Percentiles rank a stretch among this genome's conserved stretches.
Conservation (phyloP, 2,888 invertebrate genomes). For the Thecophora atra region DNA sequence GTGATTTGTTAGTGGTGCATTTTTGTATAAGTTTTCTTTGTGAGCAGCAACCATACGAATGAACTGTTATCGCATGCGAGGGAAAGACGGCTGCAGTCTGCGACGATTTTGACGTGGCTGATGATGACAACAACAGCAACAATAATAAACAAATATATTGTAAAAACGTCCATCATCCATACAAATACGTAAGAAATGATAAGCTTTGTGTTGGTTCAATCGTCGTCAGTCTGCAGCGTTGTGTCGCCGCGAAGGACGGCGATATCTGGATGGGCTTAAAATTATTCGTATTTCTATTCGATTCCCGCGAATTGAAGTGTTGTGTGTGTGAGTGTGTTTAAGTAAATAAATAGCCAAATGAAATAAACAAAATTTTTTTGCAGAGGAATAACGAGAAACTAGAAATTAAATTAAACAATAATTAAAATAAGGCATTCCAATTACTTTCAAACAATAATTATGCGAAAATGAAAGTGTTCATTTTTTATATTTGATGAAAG, state of each 20-base stretch:
- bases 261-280: not conserved
- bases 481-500: too few relatives aligned
- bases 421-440: too few relatives aligned
- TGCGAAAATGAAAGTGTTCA: too few relatives aligned
- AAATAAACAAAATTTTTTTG: too few relatives aligned
- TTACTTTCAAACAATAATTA: too few relatives aligned
- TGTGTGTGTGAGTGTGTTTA: not conserved
- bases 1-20: not conserved
- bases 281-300: not conserved
- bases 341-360: not conserved
- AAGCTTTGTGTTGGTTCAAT: slow-evolving; percentile 30
- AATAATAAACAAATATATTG: not conserved
- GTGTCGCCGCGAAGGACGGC: slow-evolving; percentile 9
- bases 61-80: not conserved
- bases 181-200: not conserved
- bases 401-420: too few relatives aligned
- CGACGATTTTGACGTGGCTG: slow-evolving; percentile 44
- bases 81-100: not conserved
- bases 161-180: not conserved
- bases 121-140: slow-evolving; percentile 13
- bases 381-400: too few relatives aligned
- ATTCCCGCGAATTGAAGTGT: not conserved
- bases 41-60: slow-evolving; percentile 9
- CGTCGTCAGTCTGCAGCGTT: slow-evolving; percentile 35
- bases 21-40: not conserved